A percentile compares a stretch with the other conserved stretches of the same genome.
These are phyloP conservation scores for Micronycteris hirsuta DNA, from an alignment of 2,113 vertebrate species.

Conservation along the genomic window DNA sequence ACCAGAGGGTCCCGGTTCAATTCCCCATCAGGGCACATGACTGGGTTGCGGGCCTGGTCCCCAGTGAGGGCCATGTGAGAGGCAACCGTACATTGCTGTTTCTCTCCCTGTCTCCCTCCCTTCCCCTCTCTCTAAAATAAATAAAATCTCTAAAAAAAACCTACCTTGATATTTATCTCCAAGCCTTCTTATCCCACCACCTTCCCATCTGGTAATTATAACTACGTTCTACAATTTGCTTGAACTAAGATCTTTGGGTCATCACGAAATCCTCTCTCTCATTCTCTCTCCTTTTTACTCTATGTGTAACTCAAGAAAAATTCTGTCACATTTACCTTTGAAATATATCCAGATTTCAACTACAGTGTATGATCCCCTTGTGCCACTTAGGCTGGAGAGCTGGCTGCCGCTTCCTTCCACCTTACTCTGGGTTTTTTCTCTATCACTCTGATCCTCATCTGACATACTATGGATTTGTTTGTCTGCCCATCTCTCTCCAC, in stretches of 20 bases:
- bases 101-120: no score
- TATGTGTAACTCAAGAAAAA: background rate
- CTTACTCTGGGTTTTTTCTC: background rate
- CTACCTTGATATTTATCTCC: no score
- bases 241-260: background rate
- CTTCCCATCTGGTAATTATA: background rate
- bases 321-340: background rate
- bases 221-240: background rate
- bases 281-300: no score
- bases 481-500: no score
- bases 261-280: background rate
- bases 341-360: background rate
- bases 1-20: no score
- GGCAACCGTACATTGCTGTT: no score
- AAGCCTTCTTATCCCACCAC: background rate
- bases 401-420: accelerated
- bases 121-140: no score
- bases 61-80: no score
- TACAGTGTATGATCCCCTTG: accelerated
- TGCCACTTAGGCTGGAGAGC: no score
- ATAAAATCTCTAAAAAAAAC: no score
- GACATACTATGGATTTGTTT: accelerated
- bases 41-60: no score
- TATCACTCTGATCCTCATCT: accelerated
- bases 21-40: no score